These are phyloP conservation scores for Zingel zingel DNA, from an alignment of 2,113 vertebrate genomes.

Conservation along the genomic window DNA sequence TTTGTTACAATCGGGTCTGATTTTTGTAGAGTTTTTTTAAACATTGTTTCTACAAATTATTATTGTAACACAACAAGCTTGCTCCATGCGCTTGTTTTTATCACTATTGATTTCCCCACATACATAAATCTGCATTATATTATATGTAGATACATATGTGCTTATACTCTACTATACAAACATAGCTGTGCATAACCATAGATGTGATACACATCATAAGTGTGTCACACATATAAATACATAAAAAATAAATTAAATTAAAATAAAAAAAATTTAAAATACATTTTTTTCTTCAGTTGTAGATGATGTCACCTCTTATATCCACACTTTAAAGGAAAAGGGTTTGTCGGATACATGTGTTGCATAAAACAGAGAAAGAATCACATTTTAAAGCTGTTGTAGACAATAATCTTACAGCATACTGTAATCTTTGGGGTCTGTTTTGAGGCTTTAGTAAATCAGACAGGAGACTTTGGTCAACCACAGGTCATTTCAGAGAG, in stretches of 20 bases:
- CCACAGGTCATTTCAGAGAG: too few relatives aligned
- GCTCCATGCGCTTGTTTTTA: neutral
- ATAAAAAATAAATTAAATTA: too few relatives aligned
- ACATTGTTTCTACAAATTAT: neutral
- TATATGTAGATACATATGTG: neutral
- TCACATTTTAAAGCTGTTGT: neutral
- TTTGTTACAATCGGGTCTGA: neutral
- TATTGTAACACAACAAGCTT: neutral
- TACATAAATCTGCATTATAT: neutral
- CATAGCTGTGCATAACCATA: neutral
- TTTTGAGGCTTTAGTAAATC: too few relatives aligned
- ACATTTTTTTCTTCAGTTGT: neutral
- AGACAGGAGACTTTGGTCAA: too few relatives aligned
- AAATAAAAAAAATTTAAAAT: too few relatives aligned
- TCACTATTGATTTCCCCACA: neutral
- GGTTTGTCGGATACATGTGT: neutral
- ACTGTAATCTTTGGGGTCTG: too few relatives aligned
- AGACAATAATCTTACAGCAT: too few relatives aligned
- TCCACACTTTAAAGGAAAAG: neutral
- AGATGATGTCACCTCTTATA: neutral
- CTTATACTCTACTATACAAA: neutral
- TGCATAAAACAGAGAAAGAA: neutral
- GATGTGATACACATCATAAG: neutral
- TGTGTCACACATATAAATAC: neutral
- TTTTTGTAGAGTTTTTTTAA: neutral